phyloP scores from a whole-genome alignment of 35 echinoderm and acorn worm genomes.

The Chiridota heheva region DNA sequence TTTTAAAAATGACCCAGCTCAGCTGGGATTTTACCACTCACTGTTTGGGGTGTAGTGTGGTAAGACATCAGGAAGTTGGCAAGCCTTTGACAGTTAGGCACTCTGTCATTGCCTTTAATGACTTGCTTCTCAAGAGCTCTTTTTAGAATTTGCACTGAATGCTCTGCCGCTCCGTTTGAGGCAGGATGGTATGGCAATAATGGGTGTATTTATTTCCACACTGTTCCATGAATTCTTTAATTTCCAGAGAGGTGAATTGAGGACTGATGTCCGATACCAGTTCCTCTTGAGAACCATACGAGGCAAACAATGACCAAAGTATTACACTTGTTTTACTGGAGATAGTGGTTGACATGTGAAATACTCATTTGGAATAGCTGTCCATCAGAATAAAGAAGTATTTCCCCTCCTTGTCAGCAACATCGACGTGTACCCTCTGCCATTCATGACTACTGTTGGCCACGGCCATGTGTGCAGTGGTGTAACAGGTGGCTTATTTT shows the following conservation, averaged over 20 bases:
- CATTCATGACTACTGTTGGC: background rate
- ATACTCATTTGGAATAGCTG: background rate
- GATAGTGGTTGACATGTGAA: background rate
- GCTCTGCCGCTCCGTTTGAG: conserved; percentile 20
- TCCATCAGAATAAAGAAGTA: conserved; percentile 1
- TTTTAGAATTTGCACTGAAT: conserved; percentile 14
- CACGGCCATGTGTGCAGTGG: background rate
- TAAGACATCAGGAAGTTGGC: conserved; percentile 36
- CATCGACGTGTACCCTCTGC: conserved; percentile 24
- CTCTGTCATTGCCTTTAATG: background rate
- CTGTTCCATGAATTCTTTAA: background rate
- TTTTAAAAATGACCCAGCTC: conserved; percentile 14
- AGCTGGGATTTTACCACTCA: background rate
- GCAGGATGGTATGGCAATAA: conserved; percentile 15
- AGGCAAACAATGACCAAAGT: background rate
- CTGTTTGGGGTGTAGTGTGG: conserved; percentile 14
- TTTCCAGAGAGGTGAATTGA: background rate
- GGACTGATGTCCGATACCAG: background rate
- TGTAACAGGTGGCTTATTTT: background rate
- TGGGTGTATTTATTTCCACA: background rate
- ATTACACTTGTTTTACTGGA: background rate
- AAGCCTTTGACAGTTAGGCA: conserved; percentile 4
- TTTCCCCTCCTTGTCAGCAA: conserved; percentile 5
- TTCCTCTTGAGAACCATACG: background rate
- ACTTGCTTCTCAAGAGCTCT: background rate